A percentile compares a stretch with the other conserved stretches of the same genome.
Evolutionary conservation across 1,140 invertebrate species (phyloP).

Genomic region (Heliconius eleuchia): DNA sequence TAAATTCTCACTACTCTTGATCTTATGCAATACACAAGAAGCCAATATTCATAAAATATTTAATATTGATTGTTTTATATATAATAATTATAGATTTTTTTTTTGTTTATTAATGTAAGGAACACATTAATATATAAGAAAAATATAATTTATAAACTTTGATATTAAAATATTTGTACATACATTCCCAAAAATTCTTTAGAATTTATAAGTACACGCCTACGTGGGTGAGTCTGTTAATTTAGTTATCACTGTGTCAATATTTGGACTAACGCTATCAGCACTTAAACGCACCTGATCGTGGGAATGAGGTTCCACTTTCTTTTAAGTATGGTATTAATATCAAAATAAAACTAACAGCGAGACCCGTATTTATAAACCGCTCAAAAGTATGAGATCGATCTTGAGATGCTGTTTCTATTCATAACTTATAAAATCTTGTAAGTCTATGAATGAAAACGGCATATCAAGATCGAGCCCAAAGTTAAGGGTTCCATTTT

Average conservation of each 20-base stretch:
- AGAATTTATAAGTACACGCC: conserved; percentile 20
- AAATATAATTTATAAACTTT: background rate
- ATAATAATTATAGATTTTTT: too few species aligned
- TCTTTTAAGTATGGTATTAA: conserved; percentile 33
- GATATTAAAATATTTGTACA: background rate
- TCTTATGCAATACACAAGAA: background rate
- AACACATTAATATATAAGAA: background rate
- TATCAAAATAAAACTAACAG: background rate
- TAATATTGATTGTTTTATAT: too few species aligned
- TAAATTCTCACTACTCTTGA: background rate
- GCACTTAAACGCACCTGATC: conserved; percentile 44
- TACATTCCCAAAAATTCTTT: background rate
- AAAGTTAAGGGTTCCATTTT: too few species aligned
- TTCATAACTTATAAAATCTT: too few species aligned
- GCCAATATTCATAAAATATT: background rate
- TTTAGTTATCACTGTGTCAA: conserved; percentile 52
- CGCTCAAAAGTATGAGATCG: too few species aligned
- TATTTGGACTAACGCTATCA: conserved; percentile 52
- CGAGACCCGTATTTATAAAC: too few species aligned
- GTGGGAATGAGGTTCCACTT: conserved; percentile 55
- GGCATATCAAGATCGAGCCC: too few species aligned
- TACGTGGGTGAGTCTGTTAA: conserved; percentile 34
- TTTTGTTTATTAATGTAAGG: background rate
- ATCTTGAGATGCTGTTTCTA: too few species aligned
- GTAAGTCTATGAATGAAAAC: too few species aligned